phyloP scores from a whole-genome alignment of 2,797 vertebrate species.

The Chromobotia macracanthus region DNA sequence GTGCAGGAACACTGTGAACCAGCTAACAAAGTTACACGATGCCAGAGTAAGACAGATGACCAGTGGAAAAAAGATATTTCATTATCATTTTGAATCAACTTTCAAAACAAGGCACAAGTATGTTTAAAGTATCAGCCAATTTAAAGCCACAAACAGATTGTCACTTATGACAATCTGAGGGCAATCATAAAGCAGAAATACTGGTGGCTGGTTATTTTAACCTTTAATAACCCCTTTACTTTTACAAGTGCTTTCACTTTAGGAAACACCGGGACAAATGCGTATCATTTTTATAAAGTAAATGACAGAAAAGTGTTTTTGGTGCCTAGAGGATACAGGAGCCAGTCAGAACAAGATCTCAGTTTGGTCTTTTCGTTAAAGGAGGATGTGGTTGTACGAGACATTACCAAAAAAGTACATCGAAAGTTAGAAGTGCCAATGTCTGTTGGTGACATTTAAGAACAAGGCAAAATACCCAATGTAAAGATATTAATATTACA shows the following conservation, averaged over 20 bases:
- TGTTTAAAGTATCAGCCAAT: too few relatives aligned
- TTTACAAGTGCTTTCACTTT: background rate
- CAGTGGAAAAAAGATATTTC: background rate
- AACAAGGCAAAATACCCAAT: background rate
- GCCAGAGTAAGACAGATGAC: background rate
- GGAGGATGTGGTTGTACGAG: constrained; percentile 54
- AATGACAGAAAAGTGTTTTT: background rate
- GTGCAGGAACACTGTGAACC: background rate
- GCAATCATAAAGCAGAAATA: too few relatives aligned
- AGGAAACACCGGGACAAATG: background rate
- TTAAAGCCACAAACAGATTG: too few relatives aligned
- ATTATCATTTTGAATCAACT: background rate
- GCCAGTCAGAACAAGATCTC: constrained; percentile 40
- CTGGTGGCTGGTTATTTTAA: too few relatives aligned
- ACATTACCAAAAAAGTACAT: constrained; percentile 43
- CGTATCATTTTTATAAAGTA: background rate
- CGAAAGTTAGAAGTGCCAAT: background rate
- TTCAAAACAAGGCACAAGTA: background rate
- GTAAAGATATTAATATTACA: background rate
- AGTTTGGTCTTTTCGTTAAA: constrained; percentile 20
- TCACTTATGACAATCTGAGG: too few relatives aligned
- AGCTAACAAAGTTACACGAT: background rate
- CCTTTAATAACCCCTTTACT: too few relatives aligned
- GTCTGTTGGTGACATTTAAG: background rate
- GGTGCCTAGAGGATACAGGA: background rate